Base-by-base conservation (phyloP, 1,140 invertebrate species). In the Bombus huntii region DNA sequence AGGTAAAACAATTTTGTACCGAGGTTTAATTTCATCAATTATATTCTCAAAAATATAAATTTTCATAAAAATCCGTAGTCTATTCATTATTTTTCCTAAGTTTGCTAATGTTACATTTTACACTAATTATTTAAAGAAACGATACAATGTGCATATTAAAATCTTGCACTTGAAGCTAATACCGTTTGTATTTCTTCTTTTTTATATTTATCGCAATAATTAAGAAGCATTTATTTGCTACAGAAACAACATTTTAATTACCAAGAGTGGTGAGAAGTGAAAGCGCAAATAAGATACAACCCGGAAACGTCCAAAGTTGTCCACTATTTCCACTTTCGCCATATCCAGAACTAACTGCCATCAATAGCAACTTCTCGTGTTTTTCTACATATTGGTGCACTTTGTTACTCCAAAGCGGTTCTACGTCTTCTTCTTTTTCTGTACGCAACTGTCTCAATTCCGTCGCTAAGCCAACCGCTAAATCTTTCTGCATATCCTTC, bases 261-360 rank as follows among this genome's bases (percentile, higher is more conserved):
- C 96, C 96, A 42, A 96, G 92, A n/a, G 96, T 96, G 8, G 96
- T 96, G 37, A 97, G 92, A 31, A 97, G 92, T 0, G 96, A 96
- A 37, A 96, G 95, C 8, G 96, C 95, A 89, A 96, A 96, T 18
- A 97, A 92, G 22, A 96, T 87, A 87, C 96, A 96, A n/a, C 96
- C 96, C 2, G 96, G 95, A 91, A 96, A 96, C 0, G 96, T 96
- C 96, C 96, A 97, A 3, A 97, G 95, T 65, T 95, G 95, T 18
- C 96, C 96, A 34, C 89, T 88, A 0, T 95, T 92, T 34, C 95
- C 95, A 53, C 93, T 94, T 87, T 96, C 96, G 0, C 95, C 96
- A 76, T 96, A 96, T 8, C 96, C 96, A 15, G 95, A 94, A 81
- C 93, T 95, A 0, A 96, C 95, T 1, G 96, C 96, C 53, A 95